These are phyloP conservation scores for Episyrphus balteatus DNA, from an alignment of 1,140 invertebrate genomes.

Conservation along the genomic window DNA sequence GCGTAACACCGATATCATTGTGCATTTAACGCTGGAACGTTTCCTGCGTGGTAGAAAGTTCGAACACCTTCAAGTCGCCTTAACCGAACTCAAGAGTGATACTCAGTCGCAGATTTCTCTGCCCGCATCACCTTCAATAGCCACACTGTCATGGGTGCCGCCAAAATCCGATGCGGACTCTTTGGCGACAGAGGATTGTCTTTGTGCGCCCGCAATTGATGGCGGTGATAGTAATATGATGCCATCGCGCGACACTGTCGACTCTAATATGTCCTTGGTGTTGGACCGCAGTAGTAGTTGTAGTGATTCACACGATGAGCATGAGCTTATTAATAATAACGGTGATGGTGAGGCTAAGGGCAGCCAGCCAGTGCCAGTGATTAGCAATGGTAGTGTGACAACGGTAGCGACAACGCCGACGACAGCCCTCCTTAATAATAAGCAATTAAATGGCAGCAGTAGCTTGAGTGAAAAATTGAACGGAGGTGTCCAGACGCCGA, in stretches of 20 bases:
- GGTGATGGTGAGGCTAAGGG: conserved; percentile 6
- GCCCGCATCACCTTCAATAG: conserved; percentile 57
- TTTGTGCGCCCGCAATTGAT: conserved; percentile 40
- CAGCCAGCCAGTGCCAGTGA: conserved; percentile 4
- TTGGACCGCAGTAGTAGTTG: conserved; percentile 25
- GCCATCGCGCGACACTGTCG: conserved; percentile 52
- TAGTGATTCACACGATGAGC: background rate
- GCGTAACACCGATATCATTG: conserved; percentile 69
- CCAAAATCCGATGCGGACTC: conserved; percentile 43
- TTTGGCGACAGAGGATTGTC: conserved; percentile 38
- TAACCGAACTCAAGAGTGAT: conserved; percentile 53
- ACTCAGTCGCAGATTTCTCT: conserved; percentile 42
- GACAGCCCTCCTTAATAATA: conserved; percentile 3
- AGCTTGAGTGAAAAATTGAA: background rate
- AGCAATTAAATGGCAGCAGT: background rate
- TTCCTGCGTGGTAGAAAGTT: conserved; percentile 80
- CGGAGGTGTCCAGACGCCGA: conserved; percentile 2
- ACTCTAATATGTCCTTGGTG: conserved; percentile 41
- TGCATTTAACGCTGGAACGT: conserved; percentile 68
- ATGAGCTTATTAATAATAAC: conserved; percentile 16
- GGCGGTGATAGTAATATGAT: conserved; percentile 44
- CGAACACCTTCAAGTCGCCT: conserved; percentile 77
- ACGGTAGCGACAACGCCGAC: conserved; percentile 14
- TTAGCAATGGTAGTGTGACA: conserved; percentile 7
- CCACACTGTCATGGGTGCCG: conserved; percentile 61